These are phyloP conservation scores for Zophobas morio DNA, from an alignment of 1,140 invertebrate genomes.

Conservation along the genomic window DNA sequence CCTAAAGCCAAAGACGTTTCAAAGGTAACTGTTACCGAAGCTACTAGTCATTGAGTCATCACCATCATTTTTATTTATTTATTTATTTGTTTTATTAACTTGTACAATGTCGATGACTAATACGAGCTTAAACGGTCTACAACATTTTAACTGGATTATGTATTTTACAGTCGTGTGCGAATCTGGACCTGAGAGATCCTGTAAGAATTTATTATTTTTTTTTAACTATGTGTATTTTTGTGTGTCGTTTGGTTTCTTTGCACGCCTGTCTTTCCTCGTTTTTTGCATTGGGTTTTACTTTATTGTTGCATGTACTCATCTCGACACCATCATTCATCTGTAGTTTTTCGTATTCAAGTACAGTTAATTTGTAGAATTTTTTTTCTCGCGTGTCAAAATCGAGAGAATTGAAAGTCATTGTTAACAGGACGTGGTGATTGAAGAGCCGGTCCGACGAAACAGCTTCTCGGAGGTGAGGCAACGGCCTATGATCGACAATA, in stretches of 20 bases:
- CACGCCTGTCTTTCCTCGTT: constrained; percentile 55
- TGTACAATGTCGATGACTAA: constrained; percentile 18
- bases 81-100: constrained; percentile 52
- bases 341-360: background rate
- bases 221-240: constrained; percentile 54
- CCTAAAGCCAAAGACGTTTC: constrained; percentile 79
- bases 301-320: constrained; percentile 17
- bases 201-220: constrained; percentile 65
- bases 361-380: too few species aligned
- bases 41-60: constrained; percentile 5
- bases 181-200: constrained; percentile 68
- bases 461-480: constrained; percentile 56
- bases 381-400: too few species aligned
- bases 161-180: constrained; percentile 69
- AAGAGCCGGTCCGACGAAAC: constrained; percentile 55
- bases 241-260: constrained; percentile 51
- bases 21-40: constrained; percentile 71
- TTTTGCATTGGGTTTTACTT: constrained; percentile 21
- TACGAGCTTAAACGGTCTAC: constrained; percentile 6
- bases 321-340: constrained; percentile 15
- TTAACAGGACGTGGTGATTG: constrained; percentile 48
- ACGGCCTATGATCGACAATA: constrained; percentile 56
- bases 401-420: background rate
- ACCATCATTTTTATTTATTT: constrained; percentile 24
- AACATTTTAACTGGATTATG: constrained; percentile 28